Base-by-base conservation (phyloP, 2,113 vertebrate species). In the Triplophysa siluroides region DNA sequence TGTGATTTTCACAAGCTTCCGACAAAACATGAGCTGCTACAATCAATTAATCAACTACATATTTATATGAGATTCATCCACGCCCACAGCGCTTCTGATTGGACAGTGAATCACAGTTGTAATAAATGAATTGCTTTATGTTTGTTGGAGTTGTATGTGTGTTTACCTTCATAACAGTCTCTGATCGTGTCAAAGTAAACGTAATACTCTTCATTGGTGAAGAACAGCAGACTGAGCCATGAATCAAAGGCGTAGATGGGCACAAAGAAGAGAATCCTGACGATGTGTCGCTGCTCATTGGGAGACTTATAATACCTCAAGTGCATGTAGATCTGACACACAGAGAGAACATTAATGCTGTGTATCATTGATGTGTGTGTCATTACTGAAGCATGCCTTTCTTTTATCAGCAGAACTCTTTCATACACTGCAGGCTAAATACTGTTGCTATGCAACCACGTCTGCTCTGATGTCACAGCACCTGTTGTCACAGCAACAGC, bases 181-280 rank as follows among this genome's bases (percentile, higher is more conserved):
- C 97, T 90, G 74, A 99, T 90, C 0, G 97, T 99, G 89, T 96
- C 95, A 0, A 99, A 99, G 94, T 99, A 99, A 80, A 99, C 96
- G 19, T 99, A 99, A 94, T 96, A 98, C 91, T 99, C 96, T 90
- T 99, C 97, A 4, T 98, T 99, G 90, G 97, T 99, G 94, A 99
- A 98, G 93, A 99, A 99, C 24, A 99, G 95, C 33, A 99, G 95
- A 79, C 98, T 99, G 91, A 99, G 97, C 98, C 98, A 99, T 0
- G 97, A 98, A 87, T 99, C 98, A 1, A 98, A 97, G 90, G 97
- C 96, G 0, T 98, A 99, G 88, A 99, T 99, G 63, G 98, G 98
- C 50, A 99, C 98, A 6, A 99, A 97, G 92, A 99, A 99, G 88
- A 99, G 97, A 89, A 99, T 97, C 19, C 98, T 93, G 0, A 99